These are phyloP conservation scores for Echinarachnius parma DNA, from an alignment of 53 echinoderm and acorn worm genomes.

Conservation along the genomic window DNA sequence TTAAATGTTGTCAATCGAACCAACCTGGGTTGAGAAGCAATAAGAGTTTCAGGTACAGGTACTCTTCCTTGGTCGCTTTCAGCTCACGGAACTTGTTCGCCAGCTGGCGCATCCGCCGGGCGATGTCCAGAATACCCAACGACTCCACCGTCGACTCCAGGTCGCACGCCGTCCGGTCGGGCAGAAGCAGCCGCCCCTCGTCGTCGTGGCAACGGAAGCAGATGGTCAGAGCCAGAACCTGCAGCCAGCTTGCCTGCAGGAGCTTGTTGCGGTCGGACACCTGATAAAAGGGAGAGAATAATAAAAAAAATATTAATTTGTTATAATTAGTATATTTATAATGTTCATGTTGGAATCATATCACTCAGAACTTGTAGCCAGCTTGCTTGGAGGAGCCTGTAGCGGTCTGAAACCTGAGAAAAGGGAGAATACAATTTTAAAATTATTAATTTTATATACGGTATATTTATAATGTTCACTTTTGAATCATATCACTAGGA, in stretches of 20 bases:
- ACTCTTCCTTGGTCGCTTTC: conserved; percentile 28
- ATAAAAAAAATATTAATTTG: too few species aligned
- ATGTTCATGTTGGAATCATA: too few species aligned
- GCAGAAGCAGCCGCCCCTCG: conserved; percentile 38
- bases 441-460: too few species aligned
- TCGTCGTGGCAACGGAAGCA: conserved; percentile 51
- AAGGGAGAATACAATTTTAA: neutral
- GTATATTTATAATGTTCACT: too few species aligned
- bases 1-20: too few species aligned
- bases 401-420: conserved; percentile 50
- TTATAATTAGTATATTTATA: too few species aligned
- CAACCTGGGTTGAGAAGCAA: conserved; percentile 64
- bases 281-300: conserved; percentile 17
- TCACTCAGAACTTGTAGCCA: conserved; percentile 43
- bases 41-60: conserved; percentile 58
- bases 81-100: conserved; percentile 15
- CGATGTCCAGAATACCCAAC: conserved; percentile 28
- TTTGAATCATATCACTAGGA: too few species aligned
- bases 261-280: conserved; percentile 45
- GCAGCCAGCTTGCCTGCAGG: conserved; percentile 42
- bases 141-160: conserved; percentile 33
- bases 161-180: conserved; percentile 15
- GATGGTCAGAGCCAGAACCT: conserved; percentile 35
- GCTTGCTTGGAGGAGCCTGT: conserved; percentile 34
- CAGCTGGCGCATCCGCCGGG: conserved; percentile 28